These are phyloP conservation scores for Cercocebus atys DNA, from an alignment of 2,113 vertebrate genomes.

Conservation along the genomic window DNA sequence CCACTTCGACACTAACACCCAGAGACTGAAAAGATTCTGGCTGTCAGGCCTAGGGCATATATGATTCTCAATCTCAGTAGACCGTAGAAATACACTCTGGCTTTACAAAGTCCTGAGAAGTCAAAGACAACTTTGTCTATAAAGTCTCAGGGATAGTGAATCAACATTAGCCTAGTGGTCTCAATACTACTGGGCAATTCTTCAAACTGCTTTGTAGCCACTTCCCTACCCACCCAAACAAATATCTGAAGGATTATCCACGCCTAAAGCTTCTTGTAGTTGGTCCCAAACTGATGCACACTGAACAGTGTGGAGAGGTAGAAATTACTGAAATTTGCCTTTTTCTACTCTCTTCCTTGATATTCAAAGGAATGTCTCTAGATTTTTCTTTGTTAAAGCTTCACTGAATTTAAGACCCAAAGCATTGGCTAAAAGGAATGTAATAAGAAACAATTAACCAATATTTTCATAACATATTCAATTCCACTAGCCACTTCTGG, in stretches of 20 bases:
- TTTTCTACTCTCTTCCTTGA: neutral
- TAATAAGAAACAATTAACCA: neutral
- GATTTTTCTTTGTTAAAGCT: neutral
- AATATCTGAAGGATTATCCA: neutral
- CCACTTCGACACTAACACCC: neutral
- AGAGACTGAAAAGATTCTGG: neutral
- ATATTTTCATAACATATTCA: neutral
- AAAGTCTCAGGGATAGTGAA: neutral
- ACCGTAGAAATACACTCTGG: neutral
- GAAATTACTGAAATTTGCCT: neutral
- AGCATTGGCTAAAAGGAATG: neutral
- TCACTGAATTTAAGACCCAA: neutral
- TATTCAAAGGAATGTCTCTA: neutral
- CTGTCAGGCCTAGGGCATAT: neutral
- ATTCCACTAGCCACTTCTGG: neutral
- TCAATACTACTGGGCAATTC: neutral
- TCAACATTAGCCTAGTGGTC: neutral
- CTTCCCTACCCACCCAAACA: neutral
- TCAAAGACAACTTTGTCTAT: neutral
- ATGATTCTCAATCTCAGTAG: neutral
- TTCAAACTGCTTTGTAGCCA: neutral
- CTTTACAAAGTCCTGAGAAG: neutral
- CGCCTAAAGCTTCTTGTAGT: neutral
- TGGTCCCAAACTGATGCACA: neutral
- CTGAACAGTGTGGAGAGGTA: neutral